Evolutionary conservation across 2,797 vertebrate species (phyloP).

Genomic region (Acrocephalus scirpaceus): DNA sequence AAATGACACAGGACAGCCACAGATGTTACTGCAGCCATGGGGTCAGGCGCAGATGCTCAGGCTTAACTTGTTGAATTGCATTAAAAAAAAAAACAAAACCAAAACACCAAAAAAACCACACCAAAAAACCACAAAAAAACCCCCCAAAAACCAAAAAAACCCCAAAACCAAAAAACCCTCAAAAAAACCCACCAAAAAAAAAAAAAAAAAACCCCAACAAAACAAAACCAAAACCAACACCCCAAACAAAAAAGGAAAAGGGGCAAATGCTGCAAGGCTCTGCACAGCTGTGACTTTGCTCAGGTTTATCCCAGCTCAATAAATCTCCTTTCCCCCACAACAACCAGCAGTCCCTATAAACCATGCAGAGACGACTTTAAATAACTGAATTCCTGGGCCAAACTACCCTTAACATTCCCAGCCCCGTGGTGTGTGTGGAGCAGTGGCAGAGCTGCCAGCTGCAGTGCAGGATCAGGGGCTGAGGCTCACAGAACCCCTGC

Average conservation of each 20-base stretch:
- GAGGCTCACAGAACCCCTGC: not conserved
- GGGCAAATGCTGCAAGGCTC: not conserved
- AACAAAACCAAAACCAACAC: no score
- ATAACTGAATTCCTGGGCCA: not conserved
- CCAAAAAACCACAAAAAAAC: not conserved
- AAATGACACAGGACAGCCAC: slow-evolving; percentile 43
- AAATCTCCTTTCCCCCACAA: not conserved
- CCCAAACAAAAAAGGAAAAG: not conserved
- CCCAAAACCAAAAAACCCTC: no score
- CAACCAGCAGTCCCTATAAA: not conserved
- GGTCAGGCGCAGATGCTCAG: not conserved
- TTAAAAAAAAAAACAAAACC: not conserved
- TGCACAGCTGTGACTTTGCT: not conserved
- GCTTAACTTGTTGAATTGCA: slow-evolving; percentile 30
- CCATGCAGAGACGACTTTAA: not conserved
- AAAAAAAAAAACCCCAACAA: no score
- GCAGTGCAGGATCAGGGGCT: not conserved
- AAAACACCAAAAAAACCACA: no score
- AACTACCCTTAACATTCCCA: accelerated
- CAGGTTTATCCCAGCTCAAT: not conserved
- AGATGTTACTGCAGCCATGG: slow-evolving; percentile 8
- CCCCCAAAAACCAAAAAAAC: not conserved
- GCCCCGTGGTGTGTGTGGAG: accelerated
- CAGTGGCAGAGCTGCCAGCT: not conserved
- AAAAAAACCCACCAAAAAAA: no score